Evolutionary conservation across 2,113 vertebrate species (phyloP).

Genomic region (Gobius niger): DNA sequence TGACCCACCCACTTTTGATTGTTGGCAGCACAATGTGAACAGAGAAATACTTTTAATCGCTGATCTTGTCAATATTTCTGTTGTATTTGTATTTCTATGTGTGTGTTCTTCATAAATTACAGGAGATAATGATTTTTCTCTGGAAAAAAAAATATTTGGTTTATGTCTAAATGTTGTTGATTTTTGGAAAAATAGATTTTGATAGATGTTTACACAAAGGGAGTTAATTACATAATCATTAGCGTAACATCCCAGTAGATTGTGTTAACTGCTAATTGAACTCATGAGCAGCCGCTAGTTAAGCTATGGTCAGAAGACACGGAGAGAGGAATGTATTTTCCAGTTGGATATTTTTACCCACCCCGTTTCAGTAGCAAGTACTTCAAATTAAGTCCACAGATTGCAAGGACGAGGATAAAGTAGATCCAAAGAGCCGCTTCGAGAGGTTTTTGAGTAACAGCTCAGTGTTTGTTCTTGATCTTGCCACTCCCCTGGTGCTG

Average conservation of each 20-base stretch:
- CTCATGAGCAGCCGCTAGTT: conserved; percentile 36
- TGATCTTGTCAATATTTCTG: not conserved
- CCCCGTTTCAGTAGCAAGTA: conserved; percentile 2
- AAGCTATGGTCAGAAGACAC: conserved; percentile 19
- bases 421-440: conserved; percentile 15
- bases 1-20: not conserved
- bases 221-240: not conserved
- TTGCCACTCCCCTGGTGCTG: conserved; percentile 9
- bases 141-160: not conserved
- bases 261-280: conserved; percentile 24
- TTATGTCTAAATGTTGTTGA: conserved; percentile 1
- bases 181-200: not conserved
- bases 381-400: conserved; percentile 28
- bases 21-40: not conserved
- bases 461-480: conserved; percentile 13
- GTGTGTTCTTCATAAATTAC: too few species aligned
- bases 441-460: conserved; percentile 3
- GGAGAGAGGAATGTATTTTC: not conserved
- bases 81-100: not conserved
- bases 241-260: not conserved
- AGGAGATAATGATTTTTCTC: too few species aligned
- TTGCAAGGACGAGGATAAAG: not conserved
- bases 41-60: not conserved
- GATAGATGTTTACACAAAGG: not conserved
- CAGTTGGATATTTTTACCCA: conserved; percentile 14